These are phyloP conservation scores for Paratilapia polleni DNA, from an alignment of 2,113 vertebrate genomes.

Conservation along the genomic window DNA sequence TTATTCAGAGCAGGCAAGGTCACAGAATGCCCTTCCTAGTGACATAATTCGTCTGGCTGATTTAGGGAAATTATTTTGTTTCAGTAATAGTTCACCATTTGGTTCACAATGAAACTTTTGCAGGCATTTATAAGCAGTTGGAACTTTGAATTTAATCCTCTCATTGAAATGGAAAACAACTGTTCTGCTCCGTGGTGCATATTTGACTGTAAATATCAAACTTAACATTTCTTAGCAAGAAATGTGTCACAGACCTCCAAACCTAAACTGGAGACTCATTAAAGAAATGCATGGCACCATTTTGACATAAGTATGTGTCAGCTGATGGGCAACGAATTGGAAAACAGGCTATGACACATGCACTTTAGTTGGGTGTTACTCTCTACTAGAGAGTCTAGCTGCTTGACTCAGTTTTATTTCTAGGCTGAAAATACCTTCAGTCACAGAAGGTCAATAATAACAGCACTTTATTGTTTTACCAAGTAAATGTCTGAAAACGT, in stretches of 20 bases:
- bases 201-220: constrained; percentile 27
- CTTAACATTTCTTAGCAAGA: background rate
- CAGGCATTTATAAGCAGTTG: background rate
- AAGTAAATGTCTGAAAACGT: constrained; percentile 20
- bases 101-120: background rate
- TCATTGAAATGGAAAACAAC: background rate
- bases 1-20: background rate
- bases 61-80: too few species aligned
- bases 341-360: background rate
- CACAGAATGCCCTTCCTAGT: background rate
- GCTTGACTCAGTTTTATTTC: constrained; percentile 19
- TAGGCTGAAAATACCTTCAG: constrained; percentile 8
- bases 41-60: background rate
- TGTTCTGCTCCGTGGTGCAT: background rate
- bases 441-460: constrained; percentile 23
- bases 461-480: constrained; percentile 42
- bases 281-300: background rate
- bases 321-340: background rate
- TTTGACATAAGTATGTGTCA: background rate
- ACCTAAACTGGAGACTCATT: background rate
- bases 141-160: background rate
- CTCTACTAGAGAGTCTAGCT: constrained; percentile 17
- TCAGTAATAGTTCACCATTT: background rate
- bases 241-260: constrained; percentile 10
- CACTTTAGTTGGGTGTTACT: constrained; percentile 27